Evolutionary conservation across 2,113 vertebrate genomes (phyloP), one percentile per base, ranked within the genome.

Genomic region (Cyanoramphus novaezelandiae): DNA sequence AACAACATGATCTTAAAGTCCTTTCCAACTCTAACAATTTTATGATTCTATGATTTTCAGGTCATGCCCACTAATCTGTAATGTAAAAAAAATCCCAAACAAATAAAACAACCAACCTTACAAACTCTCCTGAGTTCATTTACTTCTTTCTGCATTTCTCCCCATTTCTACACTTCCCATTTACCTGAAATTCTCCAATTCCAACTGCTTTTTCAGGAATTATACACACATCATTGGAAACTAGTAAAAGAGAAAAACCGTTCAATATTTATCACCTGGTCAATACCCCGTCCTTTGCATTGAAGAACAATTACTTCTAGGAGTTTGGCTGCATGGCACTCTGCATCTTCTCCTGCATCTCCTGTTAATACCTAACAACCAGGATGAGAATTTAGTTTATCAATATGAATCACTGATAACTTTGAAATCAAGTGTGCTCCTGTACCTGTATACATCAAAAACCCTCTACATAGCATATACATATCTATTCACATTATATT

Each of bases 281-380:
- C 99, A 46, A 99, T 99, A 47, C 99, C 99, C 92, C 99, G 95
- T 85, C 99, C 99, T 97, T 98, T 98, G 95, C 99, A 99, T 78
- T 99, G 99, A 85, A 99, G 98, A 94, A 99, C 98, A 96, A 99
- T 99, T 76, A 99, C 99, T 96, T 99, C 99, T 13, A 99, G 89
- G 55, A 99, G 98, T 86, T 99, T 99, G 88, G 99, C 99, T 75
- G 99, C 99, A 11, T 99, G 99, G 86, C 99, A 99, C 77, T 99
- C 99, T 4, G 99, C 98, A 39, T 99, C 99, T 96, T 99, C 99
- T 28, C 99, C 99, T 13, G 98, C 98, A 90, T 99, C 99, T 64
- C 99, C 98, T 31, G 98, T 99, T 60, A 99, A 94, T 7, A 99
- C 99, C 99, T 99, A 77, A 10, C 15, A 88, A 77, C 7, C 44